Conservation (phyloP, 2,113 vertebrate species). For the Acrocephalus kingi region DNA sequence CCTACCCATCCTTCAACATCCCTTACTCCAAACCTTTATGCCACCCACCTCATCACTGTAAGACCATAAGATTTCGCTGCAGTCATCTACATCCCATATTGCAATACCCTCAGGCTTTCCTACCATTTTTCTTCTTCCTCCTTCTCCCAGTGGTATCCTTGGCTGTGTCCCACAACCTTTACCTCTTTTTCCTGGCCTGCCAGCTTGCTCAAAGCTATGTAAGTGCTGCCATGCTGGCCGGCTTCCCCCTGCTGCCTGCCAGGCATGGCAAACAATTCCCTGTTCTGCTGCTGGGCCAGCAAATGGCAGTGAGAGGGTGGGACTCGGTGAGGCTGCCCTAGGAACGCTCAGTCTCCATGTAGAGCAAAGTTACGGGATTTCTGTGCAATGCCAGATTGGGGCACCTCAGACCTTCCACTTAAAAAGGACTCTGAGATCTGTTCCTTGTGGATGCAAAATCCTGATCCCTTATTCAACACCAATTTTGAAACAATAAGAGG, state of each 20-base stretch:
- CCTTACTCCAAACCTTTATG: not conserved
- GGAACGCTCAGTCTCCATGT: fast-evolving
- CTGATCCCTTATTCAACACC: not conserved
- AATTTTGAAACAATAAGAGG: not conserved
- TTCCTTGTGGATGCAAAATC: not conserved
- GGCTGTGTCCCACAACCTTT: not conserved
- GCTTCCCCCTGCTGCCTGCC: not conserved
- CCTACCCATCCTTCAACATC: not conserved
- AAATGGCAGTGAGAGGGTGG: not conserved
- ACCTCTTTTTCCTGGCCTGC: not conserved
- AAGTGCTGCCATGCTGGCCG: not conserved
- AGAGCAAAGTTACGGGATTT: not conserved
- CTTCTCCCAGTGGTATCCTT: not conserved
- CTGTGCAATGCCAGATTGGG: not conserved
- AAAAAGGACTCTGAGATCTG: not conserved
- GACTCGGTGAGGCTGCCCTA: not conserved
- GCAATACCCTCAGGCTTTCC: not conserved
- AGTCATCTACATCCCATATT: not conserved
- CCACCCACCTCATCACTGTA: not conserved
- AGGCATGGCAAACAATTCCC: not conserved
- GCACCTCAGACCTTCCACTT: not conserved
- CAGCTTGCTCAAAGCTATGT: not conserved
- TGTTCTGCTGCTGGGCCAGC: not conserved
- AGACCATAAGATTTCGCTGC: not conserved
- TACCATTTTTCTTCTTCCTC: not conserved